Base-by-base conservation (phyloP, 2,113 vertebrate genomes). In the Amazona vittata region DNA sequence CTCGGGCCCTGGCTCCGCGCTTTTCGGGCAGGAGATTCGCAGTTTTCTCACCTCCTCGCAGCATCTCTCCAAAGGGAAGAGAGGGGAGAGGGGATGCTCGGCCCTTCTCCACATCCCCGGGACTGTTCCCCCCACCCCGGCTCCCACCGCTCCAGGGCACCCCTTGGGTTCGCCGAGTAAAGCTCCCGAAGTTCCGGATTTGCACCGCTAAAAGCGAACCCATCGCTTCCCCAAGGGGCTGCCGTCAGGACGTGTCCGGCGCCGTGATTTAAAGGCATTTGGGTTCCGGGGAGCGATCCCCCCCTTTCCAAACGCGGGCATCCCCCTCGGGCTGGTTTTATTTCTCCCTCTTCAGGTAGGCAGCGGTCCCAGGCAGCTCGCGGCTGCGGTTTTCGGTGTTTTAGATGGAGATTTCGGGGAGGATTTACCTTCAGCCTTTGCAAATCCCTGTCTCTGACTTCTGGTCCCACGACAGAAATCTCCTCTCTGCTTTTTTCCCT, bases 381-480 rank as follows among this genome's bases (percentile, higher is more conserved):
- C 5, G 35, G 53, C 68, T 59, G 86, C 31, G 19, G 73, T 31
- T 76, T 63, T 71, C 14, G 15, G 46, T 14, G 57, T 14, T 91
- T 65, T n/a, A 41, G 26, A 43, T 22, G 29, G 39, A 76, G 65
- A 39, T 74, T 91, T 95, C 31, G 52, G 43, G 64, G 25, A 69
- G 69, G 83, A 77, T 84, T 88, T 83, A 86, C 82, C 53, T 59
- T 63, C 37, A 65, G 74, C 33, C 31, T 35, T 83, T 43, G 57
- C 49, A 86, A 95, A 94, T 89, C 86, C 57, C 88, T 18, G 11
- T 52, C 85, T 69, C 70, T 12, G 50, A 57, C 77, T 92, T 91
- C 77, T 35, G 78, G 92, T 95, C 92, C 74, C 92, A 96, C 83
- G 77, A 49, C 77, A 12, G 24, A 94, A 86, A 76, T 76, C 77